A percentile compares a stretch with the other conserved stretches of the same genome.
phyloP scores from a whole-genome alignment of 2,797 vertebrate species.

The Tragopan temminckii region DNA sequence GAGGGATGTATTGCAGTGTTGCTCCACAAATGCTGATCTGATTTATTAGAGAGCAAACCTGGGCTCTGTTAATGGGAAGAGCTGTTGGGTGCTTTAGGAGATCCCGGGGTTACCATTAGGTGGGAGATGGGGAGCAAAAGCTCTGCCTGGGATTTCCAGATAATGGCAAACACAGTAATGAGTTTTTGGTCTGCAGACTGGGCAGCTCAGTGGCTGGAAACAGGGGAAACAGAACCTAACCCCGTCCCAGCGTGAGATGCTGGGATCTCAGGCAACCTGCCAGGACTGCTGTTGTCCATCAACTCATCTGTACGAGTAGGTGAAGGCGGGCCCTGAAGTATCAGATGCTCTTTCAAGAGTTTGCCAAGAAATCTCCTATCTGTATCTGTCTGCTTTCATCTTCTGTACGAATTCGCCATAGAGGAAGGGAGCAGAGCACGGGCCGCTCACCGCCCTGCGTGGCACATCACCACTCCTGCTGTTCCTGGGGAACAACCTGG shows the following conservation, averaged over 20 bases:
- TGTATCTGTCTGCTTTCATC: background rate
- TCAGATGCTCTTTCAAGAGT: conserved; percentile 48
- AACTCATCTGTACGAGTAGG: conserved; percentile 21
- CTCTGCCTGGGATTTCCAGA: background rate
- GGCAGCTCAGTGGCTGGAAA: background rate
- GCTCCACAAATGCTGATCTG: background rate
- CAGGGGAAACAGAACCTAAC: background rate
- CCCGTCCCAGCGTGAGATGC: background rate
- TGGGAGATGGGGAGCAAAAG: background rate
- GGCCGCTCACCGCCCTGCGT: background rate
- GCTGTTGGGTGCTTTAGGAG: background rate
- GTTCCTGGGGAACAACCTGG: background rate
- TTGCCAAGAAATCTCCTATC: background rate
- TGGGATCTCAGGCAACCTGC: conserved; percentile 36
- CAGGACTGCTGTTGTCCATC: conserved; percentile 51
- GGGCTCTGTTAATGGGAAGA: background rate
- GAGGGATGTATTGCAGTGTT: background rate
- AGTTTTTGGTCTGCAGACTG: background rate
- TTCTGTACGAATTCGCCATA: background rate
- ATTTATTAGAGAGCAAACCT: background rate
- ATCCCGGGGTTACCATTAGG: background rate
- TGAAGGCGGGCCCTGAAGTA: conserved; percentile 28
- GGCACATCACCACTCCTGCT: rapidly evolving
- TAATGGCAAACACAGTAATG: background rate
- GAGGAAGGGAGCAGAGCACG: rapidly evolving